Evolutionary conservation across 2,888 invertebrate species (phyloP).

Genomic region (Agrilus mali): DNA sequence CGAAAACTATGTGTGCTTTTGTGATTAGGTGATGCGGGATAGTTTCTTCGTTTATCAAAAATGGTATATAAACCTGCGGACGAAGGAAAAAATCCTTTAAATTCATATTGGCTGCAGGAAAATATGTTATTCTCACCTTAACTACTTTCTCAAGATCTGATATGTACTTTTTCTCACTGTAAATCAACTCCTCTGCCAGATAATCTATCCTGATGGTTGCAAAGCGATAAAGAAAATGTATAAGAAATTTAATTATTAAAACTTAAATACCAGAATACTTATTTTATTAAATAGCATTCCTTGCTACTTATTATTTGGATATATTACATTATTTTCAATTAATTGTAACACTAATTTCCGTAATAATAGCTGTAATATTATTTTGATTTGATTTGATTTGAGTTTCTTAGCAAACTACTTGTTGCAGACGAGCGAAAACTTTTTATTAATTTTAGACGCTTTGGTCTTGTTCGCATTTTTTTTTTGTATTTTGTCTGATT

Average conservation of each 20-base stretch:
- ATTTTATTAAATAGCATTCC: too few species aligned
- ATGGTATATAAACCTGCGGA: constrained; percentile 25
- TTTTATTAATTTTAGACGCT: too few species aligned
- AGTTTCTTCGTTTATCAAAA: constrained; percentile 15
- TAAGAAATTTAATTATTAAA: too few species aligned
- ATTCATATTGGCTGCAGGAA: not conserved
- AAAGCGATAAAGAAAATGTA: constrained; percentile 5
- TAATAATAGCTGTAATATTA: too few species aligned
- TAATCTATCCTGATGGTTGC: constrained; percentile 18
- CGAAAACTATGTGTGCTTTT: constrained; percentile 19
- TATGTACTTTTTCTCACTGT: constrained; percentile 28
- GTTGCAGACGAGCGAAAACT: too few species aligned
- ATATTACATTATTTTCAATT: too few species aligned
- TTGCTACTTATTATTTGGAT: too few species aligned
- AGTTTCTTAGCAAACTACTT: too few species aligned
- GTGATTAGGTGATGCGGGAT: constrained; percentile 11
- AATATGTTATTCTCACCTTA: constrained; percentile 16
- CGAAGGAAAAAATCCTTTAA: constrained; percentile 1
- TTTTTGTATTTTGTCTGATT: not conserved
- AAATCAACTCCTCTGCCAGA: constrained; percentile 26
- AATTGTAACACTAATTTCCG: too few species aligned
- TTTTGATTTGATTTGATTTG: too few species aligned
- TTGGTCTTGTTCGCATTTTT: too few species aligned
- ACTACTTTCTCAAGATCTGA: constrained; percentile 23
- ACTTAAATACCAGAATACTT: too few species aligned